Base-by-base conservation (phyloP, 1,140 invertebrate genomes). In the Ceratina australensis region DNA sequence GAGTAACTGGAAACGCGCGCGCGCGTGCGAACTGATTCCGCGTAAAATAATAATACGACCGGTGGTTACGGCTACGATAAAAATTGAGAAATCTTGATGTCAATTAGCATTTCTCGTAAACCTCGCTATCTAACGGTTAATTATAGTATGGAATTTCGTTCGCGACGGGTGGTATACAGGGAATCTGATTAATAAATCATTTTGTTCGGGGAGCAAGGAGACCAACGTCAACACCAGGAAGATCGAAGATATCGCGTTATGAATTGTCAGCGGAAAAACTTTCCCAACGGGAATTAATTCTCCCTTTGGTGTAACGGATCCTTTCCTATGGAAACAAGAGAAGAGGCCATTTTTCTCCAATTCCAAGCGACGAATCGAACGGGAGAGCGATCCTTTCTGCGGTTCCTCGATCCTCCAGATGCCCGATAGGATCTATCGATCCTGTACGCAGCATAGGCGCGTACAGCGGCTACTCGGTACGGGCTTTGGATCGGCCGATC, bases 361-460 rank as follows among this genome's bases (percentile, higher is more conserved):
- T 47, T 8, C 49, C 3, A 16, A 60, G 20, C 24, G 24, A 26
- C 15, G 64, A 69, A 72, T 47, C 69, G 64, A 77, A 59, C 50
- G 81, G 73, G 74, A 74, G 68, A 54, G 22, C 24, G 69, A 24
- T 65, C 67, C 13, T 26, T 84, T 56, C 63, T 26, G 24, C 28
- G 50, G 63, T 72, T 79, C 60, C 61, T 60, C 69, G 66, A 75
- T 69, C 54, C 59, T 77, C 76, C 72, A 54, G 59, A 33, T 0
- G 15, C 12, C 69, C 67, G 82, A 86, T 86, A 86, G 60, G 79
- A 86, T 86, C 85, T 85, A 86, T 86, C 76, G 84, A 86, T 86
- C 77, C 61, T 42, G 67, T 56, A 22, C 47, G 52, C 59, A 26
- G 61, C 66, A 65, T n/a, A 61, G 71, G 54, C 52, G 61, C 33